These are phyloP conservation scores for Piprites chloris DNA, from an alignment of 2,113 vertebrate species.

Conservation along the genomic window DNA sequence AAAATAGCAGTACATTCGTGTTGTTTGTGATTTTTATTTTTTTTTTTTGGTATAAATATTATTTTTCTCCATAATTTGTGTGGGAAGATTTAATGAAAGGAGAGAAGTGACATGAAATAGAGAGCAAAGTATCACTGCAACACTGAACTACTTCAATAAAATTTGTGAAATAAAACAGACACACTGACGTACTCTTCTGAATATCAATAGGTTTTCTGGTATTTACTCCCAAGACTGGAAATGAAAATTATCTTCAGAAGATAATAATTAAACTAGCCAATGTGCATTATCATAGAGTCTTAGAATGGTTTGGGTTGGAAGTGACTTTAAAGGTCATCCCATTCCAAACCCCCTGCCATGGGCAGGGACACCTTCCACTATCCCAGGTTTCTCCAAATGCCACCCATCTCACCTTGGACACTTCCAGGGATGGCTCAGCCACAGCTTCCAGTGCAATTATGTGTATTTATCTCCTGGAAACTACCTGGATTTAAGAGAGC, in stretches of 20 bases:
- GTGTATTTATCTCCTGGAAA: background rate
- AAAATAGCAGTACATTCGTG: background rate
- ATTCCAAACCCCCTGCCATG: no score
- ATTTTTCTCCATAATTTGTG: background rate
- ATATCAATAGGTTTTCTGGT: background rate
- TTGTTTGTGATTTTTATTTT: background rate
- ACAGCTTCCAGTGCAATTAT: no score
- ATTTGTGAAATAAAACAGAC: background rate
- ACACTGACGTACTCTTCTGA: background rate
- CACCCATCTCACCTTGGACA: background rate
- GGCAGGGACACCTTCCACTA: background rate
- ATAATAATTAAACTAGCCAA: background rate
- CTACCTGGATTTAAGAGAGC: background rate
- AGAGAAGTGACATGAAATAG: background rate
- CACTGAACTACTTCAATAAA: background rate
- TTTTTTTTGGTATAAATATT: background rate
- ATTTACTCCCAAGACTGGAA: background rate
- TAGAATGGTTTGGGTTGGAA: background rate
- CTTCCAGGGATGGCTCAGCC: background rate
- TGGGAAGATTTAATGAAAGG: background rate
- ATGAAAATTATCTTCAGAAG: background rate
- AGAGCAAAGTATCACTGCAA: background rate
- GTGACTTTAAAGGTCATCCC: no score
- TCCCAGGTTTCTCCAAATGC: rapidly evolving
- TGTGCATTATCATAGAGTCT: background rate